Evolutionary conservation across 2,888 invertebrate species (phyloP), one percentile per base, ranked within the genome.

Genomic region (Stenodera caucasica): DNA sequence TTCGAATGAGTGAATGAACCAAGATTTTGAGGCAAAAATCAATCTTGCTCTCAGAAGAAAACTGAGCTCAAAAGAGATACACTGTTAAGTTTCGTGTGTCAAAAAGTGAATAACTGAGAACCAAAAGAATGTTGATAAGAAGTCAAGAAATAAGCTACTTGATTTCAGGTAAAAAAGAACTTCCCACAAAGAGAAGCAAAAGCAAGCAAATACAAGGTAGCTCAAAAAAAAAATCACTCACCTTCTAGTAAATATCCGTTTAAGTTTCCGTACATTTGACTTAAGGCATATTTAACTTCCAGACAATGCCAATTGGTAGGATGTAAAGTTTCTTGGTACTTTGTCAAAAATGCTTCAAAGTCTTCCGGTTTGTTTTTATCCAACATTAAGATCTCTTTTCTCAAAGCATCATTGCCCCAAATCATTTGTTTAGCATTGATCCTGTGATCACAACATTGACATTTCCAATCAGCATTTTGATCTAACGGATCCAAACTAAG

Each of bases 201-300:
- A 26, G 26, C 26, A 2, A 5, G 5, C 5, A 26, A 26, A 5
- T 5, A 26, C 5, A 4, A 26, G 26, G n/a, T n/a, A n/a, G n/a
- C n/a, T n/a, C n/a, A n/a, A n/a, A n/a, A n/a, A n/a, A n/a, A n/a
- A n/a, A n/a, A n/a, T n/a, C n/a, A n/a, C 26, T 70, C 77, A 88
- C 88, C 87, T 73, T 82, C 71, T 67, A 86, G 78, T 32, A 73
- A 72, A 70, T 83, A 87, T 67, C 85, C 86, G 58, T 84, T 81
- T 6, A 81, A 78, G 76, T 85, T 86, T 61, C 90, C 90, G 72
- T 89, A 90, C 67, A 90, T 83, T 75, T 90, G 89, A 55, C 84
- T 81, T 14, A 90, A 78, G 1, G 87, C 87, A 72, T 89, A 84
- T 73, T 90, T 90, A 0, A 87, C 86, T 76, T 89, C 87, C 14